Evolutionary conservation across 2,888 invertebrate genomes (phyloP).

Genomic region (Lithophane leautieri): DNA sequence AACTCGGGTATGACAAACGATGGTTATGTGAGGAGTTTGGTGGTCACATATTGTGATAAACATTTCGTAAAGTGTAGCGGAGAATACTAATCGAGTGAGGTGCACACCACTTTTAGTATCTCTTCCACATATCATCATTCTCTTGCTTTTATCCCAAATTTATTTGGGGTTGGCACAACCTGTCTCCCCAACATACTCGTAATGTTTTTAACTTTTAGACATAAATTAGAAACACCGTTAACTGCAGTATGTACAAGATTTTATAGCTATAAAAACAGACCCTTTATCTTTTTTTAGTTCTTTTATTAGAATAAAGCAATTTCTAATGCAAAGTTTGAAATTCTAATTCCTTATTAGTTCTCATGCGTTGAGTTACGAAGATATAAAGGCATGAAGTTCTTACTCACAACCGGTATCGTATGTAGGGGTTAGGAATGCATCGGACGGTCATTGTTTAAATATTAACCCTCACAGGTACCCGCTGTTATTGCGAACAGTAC

Average conservation of each 20-base stretch:
- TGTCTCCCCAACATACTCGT: not conserved
- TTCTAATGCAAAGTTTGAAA: not conserved
- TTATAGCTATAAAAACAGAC: not conserved
- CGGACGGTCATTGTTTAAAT: conserved; percentile 57
- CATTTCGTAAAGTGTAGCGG: conserved; percentile 12
- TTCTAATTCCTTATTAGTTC: not conserved
- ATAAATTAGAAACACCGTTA: not conserved
- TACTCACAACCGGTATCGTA: conserved; percentile 2
- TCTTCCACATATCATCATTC: not conserved
- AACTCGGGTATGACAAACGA: conserved; percentile 38
- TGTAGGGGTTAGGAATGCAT: conserved; percentile 31
- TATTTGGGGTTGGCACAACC: too few species aligned
- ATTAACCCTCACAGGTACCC: conserved; percentile 52
- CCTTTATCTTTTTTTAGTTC: not conserved
- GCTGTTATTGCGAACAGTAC: conserved; percentile 55
- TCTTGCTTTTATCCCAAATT: not conserved
- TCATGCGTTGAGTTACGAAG: conserved; percentile 6
- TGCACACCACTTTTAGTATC: not conserved
- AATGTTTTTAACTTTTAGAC: not conserved
- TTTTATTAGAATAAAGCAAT: not conserved
- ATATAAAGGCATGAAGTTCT: conserved; percentile 6
- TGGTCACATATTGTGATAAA: conserved; percentile 29
- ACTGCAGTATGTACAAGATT: not conserved
- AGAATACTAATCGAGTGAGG: conserved; percentile 26
- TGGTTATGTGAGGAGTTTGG: conserved; percentile 22